phyloP scores from a whole-genome alignment of 2,797 vertebrate genomes.

The Harpagifer antarcticus region DNA sequence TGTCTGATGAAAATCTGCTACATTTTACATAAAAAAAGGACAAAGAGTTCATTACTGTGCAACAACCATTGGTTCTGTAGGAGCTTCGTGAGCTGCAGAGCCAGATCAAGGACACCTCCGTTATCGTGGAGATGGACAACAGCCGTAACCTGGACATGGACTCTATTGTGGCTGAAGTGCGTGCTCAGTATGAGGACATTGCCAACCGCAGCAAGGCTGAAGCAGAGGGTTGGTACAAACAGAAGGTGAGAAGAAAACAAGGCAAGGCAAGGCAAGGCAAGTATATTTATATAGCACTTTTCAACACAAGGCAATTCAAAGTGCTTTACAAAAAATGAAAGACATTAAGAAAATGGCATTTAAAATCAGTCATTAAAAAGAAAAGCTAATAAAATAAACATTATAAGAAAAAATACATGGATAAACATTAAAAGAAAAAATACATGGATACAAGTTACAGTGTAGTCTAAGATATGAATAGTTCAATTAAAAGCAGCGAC shows the following conservation, averaged over 20 bases:
- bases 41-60: conserved; percentile 14
- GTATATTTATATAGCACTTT: too few species aligned
- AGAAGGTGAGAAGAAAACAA: conserved; percentile 84
- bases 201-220: conserved; percentile 90
- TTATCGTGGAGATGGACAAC: conserved; percentile 92
- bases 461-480: too few species aligned
- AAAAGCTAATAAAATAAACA: too few species aligned
- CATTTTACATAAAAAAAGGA: background rate
- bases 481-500: too few species aligned
- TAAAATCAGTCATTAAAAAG: too few species aligned
- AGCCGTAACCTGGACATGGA: conserved; percentile 91
- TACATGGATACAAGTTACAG: too few species aligned
- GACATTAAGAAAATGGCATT: too few species aligned
- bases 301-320: too few species aligned
- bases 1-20: background rate
- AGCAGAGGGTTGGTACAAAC: conserved; percentile 90
- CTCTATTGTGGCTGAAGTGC: conserved; percentile 90
- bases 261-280: too few species aligned
- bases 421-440: too few species aligned
- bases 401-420: too few species aligned
- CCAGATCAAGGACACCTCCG: conserved; percentile 89
- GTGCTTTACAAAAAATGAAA: too few species aligned
- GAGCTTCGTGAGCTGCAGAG: conserved; percentile 87
- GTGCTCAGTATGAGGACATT: conserved; percentile 91
- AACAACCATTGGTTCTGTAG: conserved; percentile 63